Evolutionary conservation across 2,113 vertebrate species (phyloP).

Genomic region (Pitta sordida): DNA sequence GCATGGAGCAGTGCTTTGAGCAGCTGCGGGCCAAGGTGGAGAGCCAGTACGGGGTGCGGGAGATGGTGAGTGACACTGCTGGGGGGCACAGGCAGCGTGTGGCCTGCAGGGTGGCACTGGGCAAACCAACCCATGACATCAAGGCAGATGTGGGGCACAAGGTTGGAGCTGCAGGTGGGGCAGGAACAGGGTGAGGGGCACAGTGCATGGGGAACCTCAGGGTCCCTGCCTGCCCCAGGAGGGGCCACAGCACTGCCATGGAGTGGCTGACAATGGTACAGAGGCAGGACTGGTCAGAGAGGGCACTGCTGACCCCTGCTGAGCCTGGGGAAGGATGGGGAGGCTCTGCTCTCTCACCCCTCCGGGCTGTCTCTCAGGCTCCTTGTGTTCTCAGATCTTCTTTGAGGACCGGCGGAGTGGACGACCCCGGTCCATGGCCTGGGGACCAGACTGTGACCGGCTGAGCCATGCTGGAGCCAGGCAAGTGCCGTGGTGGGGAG

Average conservation of each 20-base stretch:
- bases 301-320: neutral
- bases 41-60: conserved; percentile 32
- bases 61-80: conserved; percentile 14
- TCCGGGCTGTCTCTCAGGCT: neutral
- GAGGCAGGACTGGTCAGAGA: neutral
- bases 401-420: neutral
- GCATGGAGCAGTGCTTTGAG: conserved; percentile 63
- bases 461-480: neutral
- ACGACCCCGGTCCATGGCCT: conserved; percentile 33
- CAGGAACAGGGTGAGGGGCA: neutral
- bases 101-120: fast-evolving
- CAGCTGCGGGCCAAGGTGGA: conserved; percentile 62
- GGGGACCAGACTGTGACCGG: neutral
- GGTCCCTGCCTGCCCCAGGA: neutral
- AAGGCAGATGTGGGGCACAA: neutral
- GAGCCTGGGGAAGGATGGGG: neutral
- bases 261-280: neutral
- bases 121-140: no score
- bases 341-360: neutral
- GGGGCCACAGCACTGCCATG: neutral
- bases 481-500: neutral
- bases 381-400: neutral
- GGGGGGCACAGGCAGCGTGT: fast-evolving
- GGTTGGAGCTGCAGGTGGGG: neutral
- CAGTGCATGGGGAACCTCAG: no score